These are phyloP conservation scores for Chelmon rostratus DNA, from an alignment of 2,797 vertebrate species.

Conservation along the genomic window DNA sequence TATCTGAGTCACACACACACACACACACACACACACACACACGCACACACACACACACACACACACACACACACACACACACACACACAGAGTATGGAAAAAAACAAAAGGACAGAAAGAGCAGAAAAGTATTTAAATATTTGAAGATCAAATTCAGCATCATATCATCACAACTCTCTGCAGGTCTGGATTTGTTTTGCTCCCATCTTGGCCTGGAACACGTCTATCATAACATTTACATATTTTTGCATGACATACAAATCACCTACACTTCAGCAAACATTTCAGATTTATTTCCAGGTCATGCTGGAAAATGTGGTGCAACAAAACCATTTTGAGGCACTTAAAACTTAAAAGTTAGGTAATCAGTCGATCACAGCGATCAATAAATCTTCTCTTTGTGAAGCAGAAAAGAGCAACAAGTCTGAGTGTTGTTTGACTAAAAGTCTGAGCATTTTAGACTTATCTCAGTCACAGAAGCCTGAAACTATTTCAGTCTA, in stretches of 20 bases:
- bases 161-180: too few species aligned
- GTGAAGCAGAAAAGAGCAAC: neutral
- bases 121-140: neutral
- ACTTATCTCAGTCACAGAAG: too few species aligned
- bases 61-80: constrained; percentile 9
- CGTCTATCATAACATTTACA: neutral
- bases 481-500: too few species aligned
- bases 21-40: constrained; percentile 1
- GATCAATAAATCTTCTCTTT: neutral
- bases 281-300: neutral
- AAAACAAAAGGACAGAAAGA: neutral
- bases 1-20: constrained; percentile 76
- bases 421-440: too few species aligned
- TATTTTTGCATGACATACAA: neutral
- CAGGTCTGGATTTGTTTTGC: neutral
- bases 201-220: neutral
- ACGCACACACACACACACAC: constrained; percentile 3
- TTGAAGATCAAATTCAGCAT: neutral
- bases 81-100: constrained; percentile 14
- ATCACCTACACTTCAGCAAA: neutral
- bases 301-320: neutral
- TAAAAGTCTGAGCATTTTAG: too few species aligned
- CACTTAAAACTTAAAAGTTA: neutral
- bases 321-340: neutral
- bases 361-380: neutral